Conservation (phyloP, 2,888 invertebrate species). For the Tiphia femorata region DNA sequence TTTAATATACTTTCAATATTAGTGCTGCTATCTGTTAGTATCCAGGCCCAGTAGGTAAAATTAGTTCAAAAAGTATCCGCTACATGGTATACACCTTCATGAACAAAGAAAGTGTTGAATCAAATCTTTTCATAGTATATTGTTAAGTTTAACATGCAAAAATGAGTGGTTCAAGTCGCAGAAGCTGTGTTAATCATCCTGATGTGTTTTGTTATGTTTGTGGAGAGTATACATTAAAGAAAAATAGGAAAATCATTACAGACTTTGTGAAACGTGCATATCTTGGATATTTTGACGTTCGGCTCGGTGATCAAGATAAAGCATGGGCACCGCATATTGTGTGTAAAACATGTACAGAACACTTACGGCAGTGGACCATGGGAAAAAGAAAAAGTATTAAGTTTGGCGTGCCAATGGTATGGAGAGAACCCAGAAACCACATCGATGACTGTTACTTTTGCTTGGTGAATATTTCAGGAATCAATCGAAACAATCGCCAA, state of each 20-base stretch:
- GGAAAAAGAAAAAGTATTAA: too few relatives aligned
- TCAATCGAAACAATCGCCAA: constrained; percentile 29
- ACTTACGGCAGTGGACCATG: too few relatives aligned
- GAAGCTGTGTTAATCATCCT: too few relatives aligned
- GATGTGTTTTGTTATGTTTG: constrained; percentile 23
- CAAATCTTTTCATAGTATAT: too few relatives aligned
- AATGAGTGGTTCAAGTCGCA: too few relatives aligned
- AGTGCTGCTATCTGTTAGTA: too few relatives aligned
- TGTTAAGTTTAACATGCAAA: too few relatives aligned
- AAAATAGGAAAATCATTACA: constrained; percentile 14
- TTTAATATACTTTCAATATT: too few relatives aligned
- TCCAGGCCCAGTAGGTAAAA: too few relatives aligned
- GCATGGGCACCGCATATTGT: constrained; percentile 33
- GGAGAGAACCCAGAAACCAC: constrained; percentile 34
- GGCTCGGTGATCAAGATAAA: constrained; percentile 36
- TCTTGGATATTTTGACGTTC: constrained; percentile 32
- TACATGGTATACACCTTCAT: too few relatives aligned
- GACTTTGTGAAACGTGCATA: constrained; percentile 35
- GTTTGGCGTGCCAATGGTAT: constrained; percentile 32
- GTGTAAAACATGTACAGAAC: constrained; percentile 23
- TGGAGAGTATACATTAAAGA: constrained; percentile 14
- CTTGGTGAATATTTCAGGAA: constrained; percentile 24
- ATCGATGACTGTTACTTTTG: constrained; percentile 34
- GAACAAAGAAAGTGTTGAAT: too few relatives aligned
- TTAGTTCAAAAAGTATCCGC: too few relatives aligned